A percentile compares a stretch with the other conserved stretches of the same genome.
These are phyloP conservation scores for Masticophis lateralis DNA, from an alignment of 2,797 vertebrate genomes.

Conservation along the genomic window DNA sequence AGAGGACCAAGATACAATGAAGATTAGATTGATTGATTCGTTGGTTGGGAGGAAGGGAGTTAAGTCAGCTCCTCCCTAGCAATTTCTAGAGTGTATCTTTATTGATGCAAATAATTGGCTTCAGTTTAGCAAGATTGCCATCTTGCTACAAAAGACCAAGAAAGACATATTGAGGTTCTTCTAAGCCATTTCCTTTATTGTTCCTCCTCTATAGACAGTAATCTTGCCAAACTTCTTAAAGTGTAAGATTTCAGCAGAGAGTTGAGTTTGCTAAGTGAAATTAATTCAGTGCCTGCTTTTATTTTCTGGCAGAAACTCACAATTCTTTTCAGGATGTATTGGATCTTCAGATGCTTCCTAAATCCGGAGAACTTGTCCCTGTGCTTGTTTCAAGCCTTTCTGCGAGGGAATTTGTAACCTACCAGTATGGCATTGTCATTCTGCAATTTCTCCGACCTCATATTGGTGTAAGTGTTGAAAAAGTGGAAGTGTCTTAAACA, in stretches of 20 bases:
- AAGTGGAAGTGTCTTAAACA: no score
- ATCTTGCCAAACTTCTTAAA: not conserved
- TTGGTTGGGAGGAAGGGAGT: not conserved
- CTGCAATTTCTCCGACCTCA: slow-evolving; percentile 72
- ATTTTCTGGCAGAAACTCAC: slow-evolving; percentile 44
- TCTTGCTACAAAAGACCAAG: not conserved
- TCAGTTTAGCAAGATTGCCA: not conserved
- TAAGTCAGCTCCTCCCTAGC: not conserved
- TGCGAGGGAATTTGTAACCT: slow-evolving; percentile 79
- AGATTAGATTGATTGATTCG: not conserved
- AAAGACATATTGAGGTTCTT: not conserved
- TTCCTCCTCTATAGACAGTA: not conserved
- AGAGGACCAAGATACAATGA: not conserved
- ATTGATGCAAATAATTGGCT: not conserved
- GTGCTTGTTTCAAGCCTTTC: slow-evolving; percentile 73
- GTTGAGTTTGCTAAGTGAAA: not conserved
- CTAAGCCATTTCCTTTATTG: not conserved
- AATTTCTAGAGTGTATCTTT: not conserved
- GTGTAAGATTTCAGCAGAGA: not conserved
- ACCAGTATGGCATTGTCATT: slow-evolving; percentile 81
- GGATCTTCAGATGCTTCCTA: slow-evolving; percentile 73
- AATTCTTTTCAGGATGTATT: slow-evolving; percentile 66
- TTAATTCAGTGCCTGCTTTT: not conserved
- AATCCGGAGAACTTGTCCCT: slow-evolving; percentile 68
- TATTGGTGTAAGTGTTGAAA: slow-evolving; percentile 55